Percentiles rank a stretch among this genome's conserved stretches.
phyloP scores from a whole-genome alignment of 2,888 invertebrate genomes.

The Drosophila stalkeri region DNA sequence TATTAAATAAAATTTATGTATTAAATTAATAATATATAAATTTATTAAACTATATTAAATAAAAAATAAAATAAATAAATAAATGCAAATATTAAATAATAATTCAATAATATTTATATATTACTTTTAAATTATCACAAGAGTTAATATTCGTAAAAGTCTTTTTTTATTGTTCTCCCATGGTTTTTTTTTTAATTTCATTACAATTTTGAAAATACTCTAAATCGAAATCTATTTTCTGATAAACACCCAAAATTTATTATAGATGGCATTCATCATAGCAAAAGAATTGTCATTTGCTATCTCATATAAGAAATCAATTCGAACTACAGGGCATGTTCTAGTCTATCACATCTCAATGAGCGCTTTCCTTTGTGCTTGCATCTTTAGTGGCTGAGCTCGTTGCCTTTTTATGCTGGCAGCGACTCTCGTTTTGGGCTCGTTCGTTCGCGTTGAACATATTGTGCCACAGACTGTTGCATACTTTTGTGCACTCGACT shows the following conservation, averaged over 20 bases:
- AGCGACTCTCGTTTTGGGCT: constrained; percentile 21
- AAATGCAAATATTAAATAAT: too few relatives aligned
- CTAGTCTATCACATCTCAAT: not conserved
- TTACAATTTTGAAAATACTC: too few relatives aligned
- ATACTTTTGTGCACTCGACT: constrained; percentile 65
- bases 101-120: too few relatives aligned
- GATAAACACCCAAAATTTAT: not conserved
- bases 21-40: too few relatives aligned
- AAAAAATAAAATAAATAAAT: too few relatives aligned
- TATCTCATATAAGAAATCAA: not conserved
- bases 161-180: too few relatives aligned
- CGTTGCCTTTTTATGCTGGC: constrained; percentile 28
- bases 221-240: too few relatives aligned
- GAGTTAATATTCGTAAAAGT: too few relatives aligned
- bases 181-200: too few relatives aligned
- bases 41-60: too few relatives aligned
- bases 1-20: too few relatives aligned
- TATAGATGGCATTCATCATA: not conserved
- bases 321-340: not conserved
- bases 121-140: too few relatives aligned
- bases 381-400: constrained; percentile 44
- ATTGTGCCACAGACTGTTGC: constrained; percentile 76
- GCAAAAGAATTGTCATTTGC: not conserved
- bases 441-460: constrained; percentile 40
- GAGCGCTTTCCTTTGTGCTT: constrained; percentile 24